phyloP scores from a whole-genome alignment of 1,140 invertebrate genomes.

The Rhyacophila brunnea region DNA sequence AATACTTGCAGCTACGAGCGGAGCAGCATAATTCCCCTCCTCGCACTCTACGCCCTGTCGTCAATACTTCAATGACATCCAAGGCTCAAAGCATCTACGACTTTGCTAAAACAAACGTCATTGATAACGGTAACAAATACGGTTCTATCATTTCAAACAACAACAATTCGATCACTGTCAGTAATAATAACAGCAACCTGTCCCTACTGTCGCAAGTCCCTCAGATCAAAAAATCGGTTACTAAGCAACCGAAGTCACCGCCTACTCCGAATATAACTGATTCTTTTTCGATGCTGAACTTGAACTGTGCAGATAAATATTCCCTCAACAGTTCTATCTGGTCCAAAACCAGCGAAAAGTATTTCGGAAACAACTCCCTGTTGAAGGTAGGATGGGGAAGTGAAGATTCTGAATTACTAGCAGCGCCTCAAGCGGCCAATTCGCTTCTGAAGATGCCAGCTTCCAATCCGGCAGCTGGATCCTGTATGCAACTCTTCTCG shows the following conservation, averaged over 20 bases:
- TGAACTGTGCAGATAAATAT: constrained; percentile 38
- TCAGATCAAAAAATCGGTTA: background rate
- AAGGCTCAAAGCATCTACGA: constrained; percentile 30
- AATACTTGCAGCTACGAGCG: background rate
- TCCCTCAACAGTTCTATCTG: constrained; percentile 39
- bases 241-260: constrained; percentile 1
- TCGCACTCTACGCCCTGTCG: constrained; percentile 49
- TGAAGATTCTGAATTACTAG: constrained; percentile 33
- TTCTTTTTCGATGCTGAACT: constrained; percentile 46
- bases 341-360: constrained; percentile 36
- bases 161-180: background rate
- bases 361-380: constrained; percentile 42
- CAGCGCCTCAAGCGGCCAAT: constrained; percentile 35
- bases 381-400: constrained; percentile 39
- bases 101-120: constrained; percentile 35
- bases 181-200: background rate
- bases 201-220: background rate
- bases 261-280: constrained; percentile 45
- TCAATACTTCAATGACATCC: constrained; percentile 51
- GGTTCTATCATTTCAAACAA: constrained; percentile 10
- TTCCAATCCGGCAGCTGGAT: constrained; percentile 39
- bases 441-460: constrained; percentile 37
- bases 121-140: constrained; percentile 34
- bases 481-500: constrained; percentile 59
- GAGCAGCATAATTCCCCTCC: constrained; percentile 31